Evolutionary conservation across 2,797 vertebrate genomes (phyloP), one percentile per base, ranked within the genome.

Genomic region (Pteropus rufus): DNA sequence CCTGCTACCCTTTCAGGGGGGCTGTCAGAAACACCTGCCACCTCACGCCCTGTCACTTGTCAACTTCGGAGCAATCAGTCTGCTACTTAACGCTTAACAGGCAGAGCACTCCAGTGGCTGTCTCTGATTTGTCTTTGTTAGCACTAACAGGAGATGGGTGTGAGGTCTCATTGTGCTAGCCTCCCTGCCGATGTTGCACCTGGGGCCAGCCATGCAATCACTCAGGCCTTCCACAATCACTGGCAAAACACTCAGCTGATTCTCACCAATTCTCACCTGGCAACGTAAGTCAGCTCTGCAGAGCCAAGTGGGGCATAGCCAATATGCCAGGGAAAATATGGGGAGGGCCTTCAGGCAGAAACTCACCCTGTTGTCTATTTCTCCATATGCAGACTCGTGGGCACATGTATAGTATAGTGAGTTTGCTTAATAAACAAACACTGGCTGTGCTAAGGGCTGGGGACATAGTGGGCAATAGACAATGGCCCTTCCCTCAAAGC

Each of bases 111-210:
- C 67, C 90, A 91, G 97, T 36, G 26, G 88, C 96, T 95, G 77
- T 49, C 73, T 97, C 89, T 70, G 39, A 98, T 98, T 97, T 98
- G 97, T 98, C 98, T 98, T 98, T 98, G 97, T 98, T 97, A 98
- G 92, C 34, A 23, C 91, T 93, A 96, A 94, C 84, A 93, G 96
- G 96, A 97, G 96, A 96, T 82, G 96, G 97, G 95, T 72, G 6
- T 88, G 88, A 46, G 29, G 91, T 92, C 1, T 79, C 83, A 26
- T 54, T 89, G 97, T 91, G 83, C 80, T 56, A 7, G 86, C 54
- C 46, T 58, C 73, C 92, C 96, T 18, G 73, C 75, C 49, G 93
- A 95, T 64, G 93, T 95, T 76, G 96, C 98, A 98, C 98, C 98
- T 98, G 98, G 73, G 95, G 94, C 92, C 96, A 93, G 64, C 85